Base-by-base conservation (phyloP, 2,113 vertebrate species). In the Pachycephala philippinensis region DNA sequence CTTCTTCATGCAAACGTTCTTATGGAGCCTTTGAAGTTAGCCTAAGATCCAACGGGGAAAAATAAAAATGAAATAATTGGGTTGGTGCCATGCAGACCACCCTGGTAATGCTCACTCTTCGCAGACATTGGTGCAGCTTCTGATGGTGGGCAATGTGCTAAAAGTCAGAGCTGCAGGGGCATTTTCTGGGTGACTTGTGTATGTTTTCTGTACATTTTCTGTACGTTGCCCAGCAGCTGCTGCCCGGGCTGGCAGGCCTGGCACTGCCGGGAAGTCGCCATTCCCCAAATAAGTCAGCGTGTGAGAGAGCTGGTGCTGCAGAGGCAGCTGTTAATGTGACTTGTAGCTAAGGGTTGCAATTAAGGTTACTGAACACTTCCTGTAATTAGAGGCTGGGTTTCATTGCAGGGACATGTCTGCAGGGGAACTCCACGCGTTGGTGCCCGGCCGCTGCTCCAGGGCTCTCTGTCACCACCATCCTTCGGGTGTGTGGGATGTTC, bases 391-490 rank as follows among this genome's bases (percentile, higher is more conserved):
- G 61, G 65, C 63, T 90, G 65, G 10, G 28, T 70, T 84, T 84
- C 1, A 1, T 12, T 59, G 53, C 65, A 68, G 44, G 60, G 42
- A 39, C 1, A 0, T 22, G 45, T 44, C 60, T 65, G 45, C 76
- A 64, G 35, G 20, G 64, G 31, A 56, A 3, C 68, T 71, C 37
- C 0, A 0, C 9, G 35, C 0, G 0, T 6, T 37, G 33, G 13
- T 74, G 83, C 61, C 39, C 15, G 26, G 53, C 26, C 20, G 66
- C 81, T 69, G 39, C 39, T 28, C n/a, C 1, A 1, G 60, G 47
- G 20, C 2, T 50, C 54, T 0, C 0, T 66, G 69, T 54, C 68
- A 33, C 44, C 2, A 0, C 27, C 13, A 5, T 11, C 26, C 50
- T 19, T 19, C 3, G 3, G 2, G 3, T 3, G 12, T 0, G 2